Conservation (phyloP, 2,888 invertebrate genomes). For the Dione vanillae region DNA sequence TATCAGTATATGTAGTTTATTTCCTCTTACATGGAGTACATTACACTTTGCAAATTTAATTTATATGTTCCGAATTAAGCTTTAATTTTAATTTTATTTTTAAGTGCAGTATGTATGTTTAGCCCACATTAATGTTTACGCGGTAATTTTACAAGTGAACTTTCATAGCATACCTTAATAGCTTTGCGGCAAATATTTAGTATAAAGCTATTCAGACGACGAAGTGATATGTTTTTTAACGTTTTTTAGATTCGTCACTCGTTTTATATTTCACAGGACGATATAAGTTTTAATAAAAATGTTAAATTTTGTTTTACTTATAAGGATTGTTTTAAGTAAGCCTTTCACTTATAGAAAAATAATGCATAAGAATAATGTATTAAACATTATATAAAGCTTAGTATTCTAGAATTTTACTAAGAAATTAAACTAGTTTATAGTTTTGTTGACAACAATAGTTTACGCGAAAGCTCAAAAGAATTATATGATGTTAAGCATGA, state of each 20-base stretch:
- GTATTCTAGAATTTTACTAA: no score
- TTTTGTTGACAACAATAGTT: no score
- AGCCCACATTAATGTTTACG: slow-evolving; percentile 22
- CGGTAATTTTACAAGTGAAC: slow-evolving; percentile 26
- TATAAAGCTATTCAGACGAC: slow-evolving; percentile 14
- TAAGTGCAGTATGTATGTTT: slow-evolving; percentile 6
- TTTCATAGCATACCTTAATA: slow-evolving; percentile 15
- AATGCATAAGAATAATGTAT: neutral
- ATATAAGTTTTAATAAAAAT: neutral
- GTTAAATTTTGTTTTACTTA: neutral
- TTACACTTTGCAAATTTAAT: neutral
- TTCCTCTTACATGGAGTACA: neutral
- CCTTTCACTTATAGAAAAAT: no score
- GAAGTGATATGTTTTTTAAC: slow-evolving; percentile 18
- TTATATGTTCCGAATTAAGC: neutral
- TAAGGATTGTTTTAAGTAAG: neutral
- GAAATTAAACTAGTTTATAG: no score
- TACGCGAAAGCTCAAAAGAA: no score
- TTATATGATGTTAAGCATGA: no score
- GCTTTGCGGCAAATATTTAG: slow-evolving; percentile 14
- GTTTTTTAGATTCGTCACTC: neutral
- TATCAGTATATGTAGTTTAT: neutral
- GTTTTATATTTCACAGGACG: slow-evolving; percentile 1
- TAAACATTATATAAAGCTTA: no score
- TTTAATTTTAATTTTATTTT: neutral